Base-by-base conservation (phyloP, 2,888 invertebrate genomes). In the Pseudococcus viburni region DNA sequence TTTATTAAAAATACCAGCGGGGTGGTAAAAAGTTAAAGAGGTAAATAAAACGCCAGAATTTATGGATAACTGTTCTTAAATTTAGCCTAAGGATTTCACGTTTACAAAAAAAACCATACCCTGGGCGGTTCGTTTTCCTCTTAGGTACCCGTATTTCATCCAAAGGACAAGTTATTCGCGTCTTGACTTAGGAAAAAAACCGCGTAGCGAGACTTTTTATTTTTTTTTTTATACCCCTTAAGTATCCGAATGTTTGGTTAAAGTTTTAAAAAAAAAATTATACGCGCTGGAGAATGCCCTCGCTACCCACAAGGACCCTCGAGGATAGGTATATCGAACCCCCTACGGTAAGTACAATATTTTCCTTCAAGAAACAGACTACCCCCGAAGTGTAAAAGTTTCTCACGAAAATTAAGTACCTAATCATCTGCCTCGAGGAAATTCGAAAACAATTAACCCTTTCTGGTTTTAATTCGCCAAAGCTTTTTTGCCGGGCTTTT, bases 11-110 rank as follows among this genome's bases (percentile, higher is more conserved):
- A 83, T 33, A 83, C 80, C 46, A 42, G 80, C 39, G n/a, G 80
- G 80, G 80, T 46, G 80, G 46, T n/a, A n/a, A 46, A 83, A 83
- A 83, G 11, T 83, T 83, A n/a, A 12, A 83, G 80, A 83, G 80
- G 80, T 83, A n/a, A 83, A 83, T 83, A 83, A 83, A 83, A 83
- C 80, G 80, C n/a, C 80, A 83, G 80, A 46, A 46, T 83, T 83
- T 83, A 83, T 83, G 46, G 80, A 83, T 46, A 46, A 46, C 46
- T 46, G 80, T 46, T 83, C 42, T 83, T 83, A 83, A 83, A 83
- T 83, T 83, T 46, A 83, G 42, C 80, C 80, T 83, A 83, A 46
- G 46, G 80, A 83, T 83, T 83, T 83, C 46, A 46, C 80, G 39
- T 83, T 83, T 46, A 83, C 19, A n/a, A 46, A 46, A 83, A 83